Evolutionary conservation across 2,888 invertebrate species (phyloP).

Genomic region (Lasiommata megera): DNA sequence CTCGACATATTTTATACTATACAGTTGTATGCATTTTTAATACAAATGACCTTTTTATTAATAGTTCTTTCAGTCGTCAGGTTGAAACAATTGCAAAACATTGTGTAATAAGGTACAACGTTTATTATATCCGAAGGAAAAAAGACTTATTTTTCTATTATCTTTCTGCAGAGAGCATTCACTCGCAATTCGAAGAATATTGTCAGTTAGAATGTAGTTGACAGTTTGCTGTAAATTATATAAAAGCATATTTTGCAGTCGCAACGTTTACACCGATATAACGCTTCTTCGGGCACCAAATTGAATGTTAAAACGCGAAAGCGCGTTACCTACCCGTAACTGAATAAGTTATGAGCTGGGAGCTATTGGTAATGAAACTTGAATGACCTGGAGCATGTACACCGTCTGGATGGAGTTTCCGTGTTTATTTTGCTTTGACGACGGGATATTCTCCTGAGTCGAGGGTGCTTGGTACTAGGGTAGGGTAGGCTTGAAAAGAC

Average conservation of each 20-base stretch:
- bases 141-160: no score
- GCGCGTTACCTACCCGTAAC: conserved; percentile 70
- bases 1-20: no score
- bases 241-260: conserved; percentile 37
- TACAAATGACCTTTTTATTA: no score
- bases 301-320: conserved; percentile 76
- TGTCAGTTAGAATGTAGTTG: background rate
- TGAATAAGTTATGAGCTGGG: conserved; percentile 74
- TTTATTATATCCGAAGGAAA: no score
- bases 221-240: conserved; percentile 11
- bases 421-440: conserved; percentile 50
- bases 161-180: no score
- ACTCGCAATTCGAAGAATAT: no score
- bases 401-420: conserved; percentile 62
- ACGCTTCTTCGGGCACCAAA: conserved; percentile 60
- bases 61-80: no score
- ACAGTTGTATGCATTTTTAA: no score
- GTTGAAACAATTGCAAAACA: no score
- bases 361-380: conserved; percentile 78
- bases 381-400: conserved; percentile 67
- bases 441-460: conserved; percentile 14
- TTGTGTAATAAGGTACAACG: no score
- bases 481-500: conserved; percentile 39
- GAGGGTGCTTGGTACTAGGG: conserved; percentile 8
- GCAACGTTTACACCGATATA: conserved; percentile 52